Percentiles rank a stretch among this genome's conserved stretches.
phyloP scores from a whole-genome alignment of 2,113 vertebrate genomes.

The Noturus placidus region DNA sequence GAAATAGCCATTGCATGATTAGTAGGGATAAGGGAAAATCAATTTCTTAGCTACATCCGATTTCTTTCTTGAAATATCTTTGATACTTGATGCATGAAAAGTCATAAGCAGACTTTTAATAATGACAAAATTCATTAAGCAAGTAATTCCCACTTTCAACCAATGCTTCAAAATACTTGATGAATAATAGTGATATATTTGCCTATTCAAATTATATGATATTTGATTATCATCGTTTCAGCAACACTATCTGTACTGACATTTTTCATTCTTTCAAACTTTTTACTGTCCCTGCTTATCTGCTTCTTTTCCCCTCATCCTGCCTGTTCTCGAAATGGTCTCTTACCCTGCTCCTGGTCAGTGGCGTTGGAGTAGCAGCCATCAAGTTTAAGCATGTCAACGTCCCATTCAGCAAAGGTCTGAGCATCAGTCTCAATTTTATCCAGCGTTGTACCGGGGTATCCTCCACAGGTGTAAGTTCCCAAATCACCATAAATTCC shows the following conservation, averaged over 20 bases:
- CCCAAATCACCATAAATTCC: slow-evolving; percentile 92
- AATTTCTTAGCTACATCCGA: too few relatives aligned
- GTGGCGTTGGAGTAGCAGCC: slow-evolving; percentile 81
- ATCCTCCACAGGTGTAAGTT: slow-evolving; percentile 81
- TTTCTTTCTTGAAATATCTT: too few relatives aligned
- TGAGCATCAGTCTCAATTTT: slow-evolving; percentile 77
- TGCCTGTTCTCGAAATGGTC: background rate
- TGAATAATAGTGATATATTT: background rate
- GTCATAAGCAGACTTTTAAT: background rate
- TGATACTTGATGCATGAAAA: background rate
- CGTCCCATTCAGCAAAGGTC: slow-evolving; percentile 88
- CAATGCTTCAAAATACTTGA: background rate
- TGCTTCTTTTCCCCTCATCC: background rate
- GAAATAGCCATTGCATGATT: background rate
- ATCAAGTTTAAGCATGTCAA: slow-evolving; percentile 94
- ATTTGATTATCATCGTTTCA: background rate
- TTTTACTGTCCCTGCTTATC: background rate
- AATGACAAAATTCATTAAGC: background rate
- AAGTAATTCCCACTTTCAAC: background rate
- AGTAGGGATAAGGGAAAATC: background rate
- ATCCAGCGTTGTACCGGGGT: slow-evolving; percentile 84
- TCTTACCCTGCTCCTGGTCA: slow-evolving; percentile 77
- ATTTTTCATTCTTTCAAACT: background rate
- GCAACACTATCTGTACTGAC: background rate
- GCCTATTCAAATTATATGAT: too few relatives aligned